Evolutionary conservation across 2,797 vertebrate species (phyloP).

Genomic region (Cyclura pinguis): DNA sequence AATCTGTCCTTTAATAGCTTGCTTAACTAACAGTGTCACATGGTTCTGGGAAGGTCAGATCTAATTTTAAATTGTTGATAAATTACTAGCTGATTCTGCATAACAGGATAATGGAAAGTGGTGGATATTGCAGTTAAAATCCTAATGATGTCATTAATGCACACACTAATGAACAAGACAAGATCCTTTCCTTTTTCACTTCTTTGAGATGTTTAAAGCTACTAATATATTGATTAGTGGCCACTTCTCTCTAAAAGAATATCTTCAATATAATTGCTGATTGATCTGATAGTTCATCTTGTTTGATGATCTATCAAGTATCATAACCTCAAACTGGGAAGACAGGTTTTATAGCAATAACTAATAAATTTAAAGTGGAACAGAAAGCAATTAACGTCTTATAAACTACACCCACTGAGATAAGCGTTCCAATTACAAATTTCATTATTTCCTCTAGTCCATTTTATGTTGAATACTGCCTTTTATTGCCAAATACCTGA

Average conservation of each 20-base stretch:
- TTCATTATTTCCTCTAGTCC: conserved; percentile 71
- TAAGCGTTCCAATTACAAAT: conserved; percentile 77
- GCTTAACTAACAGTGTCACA: conserved; percentile 72
- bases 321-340: conserved; percentile 57
- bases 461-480: conserved; percentile 75
- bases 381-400: conserved; percentile 65
- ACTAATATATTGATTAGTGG: conserved; percentile 47
- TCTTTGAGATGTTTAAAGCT: conserved; percentile 56
- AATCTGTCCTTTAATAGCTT: conserved; percentile 75
- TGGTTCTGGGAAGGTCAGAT: conserved; percentile 77
- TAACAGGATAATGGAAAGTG: conserved; percentile 69
- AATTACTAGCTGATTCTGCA: conserved; percentile 77
- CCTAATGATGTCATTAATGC: conserved; percentile 69
- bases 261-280: conserved; percentile 36
- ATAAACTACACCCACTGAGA: conserved; percentile 71
- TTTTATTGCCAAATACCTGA: conserved; percentile 89
- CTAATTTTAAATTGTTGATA: conserved; percentile 80
- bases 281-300: conserved; percentile 17
- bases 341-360: conserved; percentile 66
- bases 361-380: conserved; percentile 64
- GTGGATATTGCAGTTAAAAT: conserved; percentile 65
- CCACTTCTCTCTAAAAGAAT: conserved; percentile 34
- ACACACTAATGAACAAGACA: conserved; percentile 68
- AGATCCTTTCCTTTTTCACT: conserved; percentile 68
- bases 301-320: conserved; percentile 68